Evolutionary conservation across 2,113 vertebrate genomes (phyloP), one percentile per base, ranked within the genome.

Genomic region (Centropristis striata): DNA sequence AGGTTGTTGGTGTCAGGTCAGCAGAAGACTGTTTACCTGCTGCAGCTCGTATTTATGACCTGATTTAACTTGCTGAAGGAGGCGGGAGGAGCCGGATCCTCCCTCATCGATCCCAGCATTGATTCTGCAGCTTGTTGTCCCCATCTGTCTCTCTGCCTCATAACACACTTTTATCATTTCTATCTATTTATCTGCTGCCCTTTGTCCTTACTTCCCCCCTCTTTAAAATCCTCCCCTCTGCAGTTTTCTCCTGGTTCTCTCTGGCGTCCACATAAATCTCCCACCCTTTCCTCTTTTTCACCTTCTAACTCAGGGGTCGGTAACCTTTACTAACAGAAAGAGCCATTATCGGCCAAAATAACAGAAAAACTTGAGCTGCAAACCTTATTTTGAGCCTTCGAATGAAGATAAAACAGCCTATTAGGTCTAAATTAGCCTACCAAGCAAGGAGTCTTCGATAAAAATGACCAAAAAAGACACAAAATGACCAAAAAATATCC

Each of bases 71-170:
- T 41, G 49, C 41, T 16, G 57, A 49, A 78, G 4, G 16, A 58
- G 78, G 13, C n/a, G 3, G 65, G 64, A 12, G 74, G 73, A 47
- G 37, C 47, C 37, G 4, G 54, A 57, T 20, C 27, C 37, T 41
- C 69, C 69, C 12, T 5, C 51, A 59, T 68, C 37, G 86, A 87
- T 81, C 32, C 2, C 0, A 36, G 2, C 28, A 84, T 81, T 0
- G 65, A 78, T 75, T 71, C 7, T 58, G 53, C 47, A 46, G 44
- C 53, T 28, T 18, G 47, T 27, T 61, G 47, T 11, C 16, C n/a
- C 47, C 1, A 2, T 27, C 70, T 37, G 32, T 55, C 68, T 58
- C 21, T 37, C 57, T 15, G 41, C 50, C 37, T 69, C 23, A 27
- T 21, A 47, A 42, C 14, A 41, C 18, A 25, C 39, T 14, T 21